Percentiles rank a stretch among this genome's conserved stretches.
phyloP scores from a whole-genome alignment of 2,797 vertebrate species.

The Characodon lateralis region DNA sequence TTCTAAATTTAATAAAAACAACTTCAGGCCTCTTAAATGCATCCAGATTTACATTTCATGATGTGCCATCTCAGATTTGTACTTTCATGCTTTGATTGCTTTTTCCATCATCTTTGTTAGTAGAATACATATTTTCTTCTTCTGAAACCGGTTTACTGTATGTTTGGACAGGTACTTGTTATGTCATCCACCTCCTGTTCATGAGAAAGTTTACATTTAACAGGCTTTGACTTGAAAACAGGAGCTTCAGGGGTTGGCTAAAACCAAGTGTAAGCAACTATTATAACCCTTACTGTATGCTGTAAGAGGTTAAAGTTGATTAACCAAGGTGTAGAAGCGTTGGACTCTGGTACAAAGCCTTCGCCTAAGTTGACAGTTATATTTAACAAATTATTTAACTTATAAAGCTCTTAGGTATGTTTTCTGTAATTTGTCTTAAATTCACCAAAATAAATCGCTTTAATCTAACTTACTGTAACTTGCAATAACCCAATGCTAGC shows the following conservation, averaged over 20 bases:
- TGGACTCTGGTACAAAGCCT: neutral
- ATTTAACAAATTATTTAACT: neutral
- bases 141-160: neutral
- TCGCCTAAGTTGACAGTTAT: neutral
- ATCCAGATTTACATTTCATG: neutral
- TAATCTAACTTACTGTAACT: neutral
- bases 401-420: neutral
- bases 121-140: neutral
- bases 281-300: neutral
- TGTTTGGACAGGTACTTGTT: neutral
- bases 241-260: neutral
- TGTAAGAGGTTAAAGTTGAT: neutral
- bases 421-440: neutral
- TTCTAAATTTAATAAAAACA: neutral
- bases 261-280: no score
- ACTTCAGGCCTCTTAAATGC: neutral
- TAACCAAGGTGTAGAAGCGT: neutral
- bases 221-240: slow-evolving; percentile 1
- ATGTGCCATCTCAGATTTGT: neutral
- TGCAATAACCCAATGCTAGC: neutral
- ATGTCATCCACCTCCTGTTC: neutral
- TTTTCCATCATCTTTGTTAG: neutral
- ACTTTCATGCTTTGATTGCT: neutral
- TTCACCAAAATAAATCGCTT: neutral
- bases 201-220: neutral